Percentiles rank a stretch among this genome's conserved stretches.
These are phyloP conservation scores for Lithophane ornitopus DNA, from an alignment of 2,888 invertebrate genomes.

Conservation along the genomic window DNA sequence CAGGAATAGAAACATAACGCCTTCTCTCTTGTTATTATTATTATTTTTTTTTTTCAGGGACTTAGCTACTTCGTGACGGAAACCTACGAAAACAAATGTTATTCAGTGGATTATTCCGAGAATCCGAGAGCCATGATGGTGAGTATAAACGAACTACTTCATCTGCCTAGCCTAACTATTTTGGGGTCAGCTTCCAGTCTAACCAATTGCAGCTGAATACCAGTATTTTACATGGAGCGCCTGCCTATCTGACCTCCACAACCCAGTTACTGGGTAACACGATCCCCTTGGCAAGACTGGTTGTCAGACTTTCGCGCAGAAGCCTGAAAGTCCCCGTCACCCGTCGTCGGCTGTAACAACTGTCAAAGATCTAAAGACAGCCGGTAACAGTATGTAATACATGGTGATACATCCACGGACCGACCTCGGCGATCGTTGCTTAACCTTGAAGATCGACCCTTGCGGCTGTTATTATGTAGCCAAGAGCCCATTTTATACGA, in stretches of 20 bases:
- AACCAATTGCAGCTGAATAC: too few relatives aligned
- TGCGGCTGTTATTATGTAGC: background rate
- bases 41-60: slow-evolving; percentile 65
- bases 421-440: background rate
- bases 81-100: slow-evolving; percentile 92
- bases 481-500: background rate
- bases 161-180: background rate
- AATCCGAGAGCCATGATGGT: slow-evolving; percentile 61
- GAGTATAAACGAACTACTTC: slow-evolving; percentile 43
- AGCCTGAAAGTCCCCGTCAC: too few relatives aligned
- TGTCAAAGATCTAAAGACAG: background rate
- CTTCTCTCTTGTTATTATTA: background rate
- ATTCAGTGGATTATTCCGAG: slow-evolving; percentile 74
- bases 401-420: background rate
- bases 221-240: background rate
- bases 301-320: background rate
- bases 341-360: too few relatives aligned
- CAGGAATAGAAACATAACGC: background rate
- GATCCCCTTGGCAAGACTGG: background rate
- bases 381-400: too few relatives aligned
- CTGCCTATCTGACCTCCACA: background rate
- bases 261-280: background rate
- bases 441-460: background rate
- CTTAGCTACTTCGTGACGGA: slow-evolving; percentile 60
- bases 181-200: background rate